A percentile compares a stretch with the other conserved stretches of the same genome.
These are phyloP conservation scores for Harpagifer antarcticus DNA, from an alignment of 2,797 vertebrate species.

Conservation along the genomic window DNA sequence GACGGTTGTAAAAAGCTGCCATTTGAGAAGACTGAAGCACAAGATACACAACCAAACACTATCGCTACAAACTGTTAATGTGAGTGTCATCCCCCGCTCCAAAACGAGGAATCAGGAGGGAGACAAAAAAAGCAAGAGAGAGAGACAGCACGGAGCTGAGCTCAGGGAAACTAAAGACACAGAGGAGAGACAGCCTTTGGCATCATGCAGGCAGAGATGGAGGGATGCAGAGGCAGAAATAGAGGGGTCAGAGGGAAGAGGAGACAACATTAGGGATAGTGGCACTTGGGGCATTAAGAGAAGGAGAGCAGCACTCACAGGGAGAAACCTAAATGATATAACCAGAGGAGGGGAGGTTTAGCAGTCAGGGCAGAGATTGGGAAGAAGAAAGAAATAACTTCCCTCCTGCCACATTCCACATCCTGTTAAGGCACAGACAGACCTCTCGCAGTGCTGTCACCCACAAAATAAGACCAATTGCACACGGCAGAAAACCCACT, in stretches of 20 bases:
- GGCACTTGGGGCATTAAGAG: conserved; percentile 20
- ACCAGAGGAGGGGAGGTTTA: conserved; percentile 13
- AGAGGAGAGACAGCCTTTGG: conserved; percentile 17
- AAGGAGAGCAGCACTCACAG: background rate
- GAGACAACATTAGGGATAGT: conserved; percentile 28
- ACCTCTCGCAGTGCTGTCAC: conserved; percentile 35
- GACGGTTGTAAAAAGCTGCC: conserved; percentile 11
- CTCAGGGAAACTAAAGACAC: conserved; percentile 32
- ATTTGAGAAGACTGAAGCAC: conserved; percentile 15
- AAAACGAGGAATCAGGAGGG: background rate
- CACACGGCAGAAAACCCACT: conserved; percentile 29
- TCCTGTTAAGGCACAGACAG: conserved; percentile 33
- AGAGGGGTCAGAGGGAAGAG: conserved; percentile 41
- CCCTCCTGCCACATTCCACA: conserved; percentile 2
- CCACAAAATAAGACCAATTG: conserved; percentile 55
- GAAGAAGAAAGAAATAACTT: conserved; percentile 11
- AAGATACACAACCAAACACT: background rate
- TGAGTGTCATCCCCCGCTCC: background rate
- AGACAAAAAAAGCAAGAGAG: conserved; percentile 3
- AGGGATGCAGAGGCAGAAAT: conserved; percentile 32
- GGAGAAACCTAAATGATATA: conserved; percentile 14
- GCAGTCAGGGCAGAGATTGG: background rate
- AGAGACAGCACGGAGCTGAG: conserved; percentile 21
- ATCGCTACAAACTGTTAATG: conserved; percentile 9
- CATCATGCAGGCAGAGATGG: conserved; percentile 22